Evolutionary conservation across 2,888 invertebrate genomes (phyloP), one percentile per base, ranked within the genome.

Genomic region (Scrobipalpa atriplicella): DNA sequence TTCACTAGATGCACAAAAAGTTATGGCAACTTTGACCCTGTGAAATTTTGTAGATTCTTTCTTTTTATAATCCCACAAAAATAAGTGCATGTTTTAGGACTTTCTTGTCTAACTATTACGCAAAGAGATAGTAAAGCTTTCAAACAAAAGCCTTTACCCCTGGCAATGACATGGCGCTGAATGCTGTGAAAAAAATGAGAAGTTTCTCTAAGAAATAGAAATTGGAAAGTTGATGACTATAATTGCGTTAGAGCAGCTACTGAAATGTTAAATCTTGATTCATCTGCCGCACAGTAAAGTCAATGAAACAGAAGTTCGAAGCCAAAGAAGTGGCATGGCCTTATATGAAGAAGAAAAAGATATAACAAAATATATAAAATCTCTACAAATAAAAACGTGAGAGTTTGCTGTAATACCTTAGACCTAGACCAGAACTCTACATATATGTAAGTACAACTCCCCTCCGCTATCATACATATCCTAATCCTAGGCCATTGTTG

Each of bases 161-260:
- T 43, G 62, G n/a, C 47, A 16, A 21, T 62, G 54, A 47, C 52
- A 56, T 64, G 11, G 54, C 54, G 54, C 39, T 64, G 54, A 64
- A 64, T 54, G 19, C 54, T 64, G 54, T 18, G 64, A 64, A 62
- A 38, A n/a, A 38, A 38, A 16, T 58, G 16, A 29, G n/a, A 0
- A 58, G 6, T 29, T 62, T 62, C 21, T 19, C 43, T 11, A 13
- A 43, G 11, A 47, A 47, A 52, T 62, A 64, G 18, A 54, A 54
- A 64, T 39, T 39, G 19, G 39, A 64, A 64, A 64, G 64, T 54
- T 54, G 13, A n/a, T 13, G 21, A 36, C 6, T 36, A 29, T 29
- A 29, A 29, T 29, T 29, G 29, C 29, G 29, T 29, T 29, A 29
- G 29, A 29, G 5, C 11, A 11, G n/a, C 13, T 29, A 21, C 29